Percentiles rank a stretch among this genome's conserved stretches.
Conservation (phyloP, 64 coral and sea anemone species). For the Cladopsammia gracilis region DNA sequence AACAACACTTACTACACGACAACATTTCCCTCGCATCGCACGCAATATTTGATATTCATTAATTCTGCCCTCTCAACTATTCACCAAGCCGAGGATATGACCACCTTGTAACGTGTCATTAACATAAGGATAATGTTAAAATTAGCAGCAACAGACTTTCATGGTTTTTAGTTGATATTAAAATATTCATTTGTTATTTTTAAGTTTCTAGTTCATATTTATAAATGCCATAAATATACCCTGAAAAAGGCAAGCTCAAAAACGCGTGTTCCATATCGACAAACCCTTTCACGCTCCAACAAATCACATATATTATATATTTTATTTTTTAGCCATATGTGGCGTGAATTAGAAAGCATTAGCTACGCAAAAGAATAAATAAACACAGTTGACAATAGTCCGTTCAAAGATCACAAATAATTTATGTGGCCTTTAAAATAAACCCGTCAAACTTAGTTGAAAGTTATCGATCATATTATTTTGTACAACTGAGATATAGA, state of each 20-base stretch:
- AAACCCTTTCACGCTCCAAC: background rate
- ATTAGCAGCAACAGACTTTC: background rate
- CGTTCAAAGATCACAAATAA: slow-evolving; percentile 29
- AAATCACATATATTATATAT: background rate
- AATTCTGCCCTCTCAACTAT: background rate
- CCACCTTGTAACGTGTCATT: background rate
- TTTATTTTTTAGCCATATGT: background rate
- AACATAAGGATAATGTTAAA: background rate
- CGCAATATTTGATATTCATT: slow-evolving; percentile 21
- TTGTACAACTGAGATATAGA: background rate
- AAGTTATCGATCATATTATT: background rate
- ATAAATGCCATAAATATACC: background rate
- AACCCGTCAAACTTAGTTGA: background rate
- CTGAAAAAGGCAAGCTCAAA: background rate
- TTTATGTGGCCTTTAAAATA: background rate
- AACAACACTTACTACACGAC: slow-evolving; percentile 7
- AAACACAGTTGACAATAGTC: slow-evolving; percentile 4
- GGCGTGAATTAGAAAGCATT: background rate
- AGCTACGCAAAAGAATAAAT: slow-evolving; percentile 16
- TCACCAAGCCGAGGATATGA: background rate
- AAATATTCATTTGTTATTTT: slow-evolving; percentile 1
- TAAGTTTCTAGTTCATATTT: background rate
- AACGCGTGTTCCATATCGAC: background rate
- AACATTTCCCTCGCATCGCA: background rate
- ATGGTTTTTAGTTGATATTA: background rate